These are phyloP conservation scores for Bothrops jararaca DNA, from an alignment of 2,113 vertebrate genomes.

Conservation along the genomic window DNA sequence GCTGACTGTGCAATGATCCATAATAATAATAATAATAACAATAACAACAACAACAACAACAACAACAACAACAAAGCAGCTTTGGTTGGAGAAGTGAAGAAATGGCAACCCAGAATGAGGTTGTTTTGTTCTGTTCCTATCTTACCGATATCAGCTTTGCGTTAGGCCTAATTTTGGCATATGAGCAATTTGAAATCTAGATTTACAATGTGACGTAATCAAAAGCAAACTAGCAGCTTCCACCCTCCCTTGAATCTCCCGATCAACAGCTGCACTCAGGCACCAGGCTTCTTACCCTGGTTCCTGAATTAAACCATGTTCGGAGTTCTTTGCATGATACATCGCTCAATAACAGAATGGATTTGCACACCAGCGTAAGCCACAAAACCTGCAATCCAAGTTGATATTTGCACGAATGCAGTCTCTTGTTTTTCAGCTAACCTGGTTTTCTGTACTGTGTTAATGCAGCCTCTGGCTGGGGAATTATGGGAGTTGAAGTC, in stretches of 20 bases:
- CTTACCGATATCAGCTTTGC: neutral
- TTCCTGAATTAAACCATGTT: neutral
- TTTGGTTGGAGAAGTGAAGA: neutral
- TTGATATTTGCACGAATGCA: neutral
- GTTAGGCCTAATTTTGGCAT: neutral
- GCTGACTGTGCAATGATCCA: too few relatives aligned
- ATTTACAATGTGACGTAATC: neutral
- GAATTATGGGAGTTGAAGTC: too few relatives aligned
- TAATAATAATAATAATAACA: too few relatives aligned
- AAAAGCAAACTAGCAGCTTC: neutral
- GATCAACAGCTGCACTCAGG: neutral
- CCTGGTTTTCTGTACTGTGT: neutral
- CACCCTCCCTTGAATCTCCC: neutral
- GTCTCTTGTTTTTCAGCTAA: neutral
- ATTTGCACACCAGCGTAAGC: neutral
- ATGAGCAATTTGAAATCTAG: neutral
- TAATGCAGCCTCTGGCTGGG: neutral
- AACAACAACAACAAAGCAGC: neutral
- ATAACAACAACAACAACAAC: too few relatives aligned
- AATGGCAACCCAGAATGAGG: neutral
- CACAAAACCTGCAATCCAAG: neutral
- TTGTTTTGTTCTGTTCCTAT: neutral
- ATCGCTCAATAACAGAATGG: neutral
- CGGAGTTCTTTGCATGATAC: neutral
- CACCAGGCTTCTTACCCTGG: neutral